These are phyloP conservation scores for Scaptodrosophila latifasciaeformis DNA, from an alignment of 2,888 invertebrate genomes.

Conservation along the genomic window DNA sequence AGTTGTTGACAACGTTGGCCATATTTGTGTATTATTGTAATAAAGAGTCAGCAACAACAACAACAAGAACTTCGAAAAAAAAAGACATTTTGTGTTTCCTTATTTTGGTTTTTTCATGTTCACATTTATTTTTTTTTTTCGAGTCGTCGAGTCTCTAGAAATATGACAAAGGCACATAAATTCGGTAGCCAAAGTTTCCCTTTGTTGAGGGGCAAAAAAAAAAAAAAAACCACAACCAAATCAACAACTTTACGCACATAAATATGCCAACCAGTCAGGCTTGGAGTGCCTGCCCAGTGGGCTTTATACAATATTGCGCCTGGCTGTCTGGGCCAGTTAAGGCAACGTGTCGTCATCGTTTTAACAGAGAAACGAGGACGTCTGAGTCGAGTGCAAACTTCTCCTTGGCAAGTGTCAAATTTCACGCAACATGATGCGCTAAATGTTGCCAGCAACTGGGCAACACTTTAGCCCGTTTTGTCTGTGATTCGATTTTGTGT, in stretches of 20 bases:
- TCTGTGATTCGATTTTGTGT: conserved; percentile 19
- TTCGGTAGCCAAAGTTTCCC: conserved; percentile 46
- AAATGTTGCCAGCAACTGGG: conserved; percentile 63
- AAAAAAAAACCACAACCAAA: too few species aligned
- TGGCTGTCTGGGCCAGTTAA: conserved; percentile 47
- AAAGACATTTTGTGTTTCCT: neutral
- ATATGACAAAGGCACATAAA: conserved; percentile 66
- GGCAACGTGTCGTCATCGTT: neutral
- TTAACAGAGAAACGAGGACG: too few species aligned
- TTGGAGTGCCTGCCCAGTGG: neutral
- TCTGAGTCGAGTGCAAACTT: too few species aligned
- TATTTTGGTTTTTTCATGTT: neutral
- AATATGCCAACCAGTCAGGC: conserved; percentile 27
- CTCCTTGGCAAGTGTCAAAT: conserved; percentile 56
- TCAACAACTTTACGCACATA: conserved; percentile 36
- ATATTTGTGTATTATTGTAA: conserved; percentile 65
- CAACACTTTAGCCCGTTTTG: conserved; percentile 35
- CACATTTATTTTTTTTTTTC: neutral
- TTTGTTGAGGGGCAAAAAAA: too few species aligned
- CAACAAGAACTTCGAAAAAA: neutral
- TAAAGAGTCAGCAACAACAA: too few species aligned
- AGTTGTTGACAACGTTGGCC: conserved; percentile 62
- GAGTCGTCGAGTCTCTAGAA: too few species aligned
- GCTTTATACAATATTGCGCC: conserved; percentile 52
- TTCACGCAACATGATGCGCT: conserved; percentile 69